Base-by-base conservation (phyloP, 2,888 invertebrate genomes). In the Lepidocyrtinus sp. region DNA sequence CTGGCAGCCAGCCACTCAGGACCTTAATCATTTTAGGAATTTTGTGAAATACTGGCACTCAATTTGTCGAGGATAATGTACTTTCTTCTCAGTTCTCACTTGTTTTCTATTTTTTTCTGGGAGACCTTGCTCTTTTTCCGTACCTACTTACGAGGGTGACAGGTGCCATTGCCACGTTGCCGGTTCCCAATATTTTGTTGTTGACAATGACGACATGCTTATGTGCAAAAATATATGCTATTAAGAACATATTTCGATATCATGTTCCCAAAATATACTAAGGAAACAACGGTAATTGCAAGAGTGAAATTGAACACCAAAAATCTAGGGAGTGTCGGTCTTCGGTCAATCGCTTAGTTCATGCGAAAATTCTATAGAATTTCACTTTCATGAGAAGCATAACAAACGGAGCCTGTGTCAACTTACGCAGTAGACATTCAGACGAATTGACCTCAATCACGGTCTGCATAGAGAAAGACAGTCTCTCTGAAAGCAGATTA, bases 141-240 rank as follows among this genome's bases (percentile, higher is more conserved):
- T 36, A 36, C 36, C 2, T 50, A 50, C 50, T 50, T 36, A 12
- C 22, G 50, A 22, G n/a, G 7, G 12, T 24, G 74, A 75, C 69
- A 69, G 67, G 61, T 76, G 76, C 69, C 76, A 76, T 46, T 59
- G 19, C 63, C 76, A 76, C 61, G 27, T 70, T 76, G 50, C 50
- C 70, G 76, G 76, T 76, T 76, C 76, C 76, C 76, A 76, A n/a
- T n/a, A n/a, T n/a, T n/a, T n/a, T n/a, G n/a, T n/a, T n/a, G n/a
- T n/a, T n/a, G n/a, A n/a, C n/a, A n/a, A n/a, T n/a, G n/a, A n/a
- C n/a, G n/a, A n/a, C n/a, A n/a, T n/a, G n/a, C n/a, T n/a, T n/a
- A n/a, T n/a, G n/a, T n/a, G n/a, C n/a, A n/a, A n/a, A n/a, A 76
- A 76, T 50, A 50, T 12, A 12, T 36, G 7, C 9, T 15, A 26